Evolutionary conservation across 2,113 vertebrate species (phyloP).

Genomic region (Pelvicachromis taeniatus): DNA sequence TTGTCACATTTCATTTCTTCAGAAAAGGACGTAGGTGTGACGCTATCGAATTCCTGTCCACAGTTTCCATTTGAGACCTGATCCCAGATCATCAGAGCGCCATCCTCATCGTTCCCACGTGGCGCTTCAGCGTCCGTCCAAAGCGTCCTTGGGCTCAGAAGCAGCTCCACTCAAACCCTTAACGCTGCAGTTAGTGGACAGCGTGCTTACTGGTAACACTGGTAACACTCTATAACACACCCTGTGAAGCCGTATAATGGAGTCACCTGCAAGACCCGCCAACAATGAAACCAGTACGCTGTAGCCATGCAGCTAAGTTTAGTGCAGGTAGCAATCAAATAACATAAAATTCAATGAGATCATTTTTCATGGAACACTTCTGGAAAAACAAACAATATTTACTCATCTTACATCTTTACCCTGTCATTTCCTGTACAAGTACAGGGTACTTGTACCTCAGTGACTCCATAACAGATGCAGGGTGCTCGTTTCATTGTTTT

Average conservation of each 20-base stretch:
- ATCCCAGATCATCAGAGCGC: not conserved
- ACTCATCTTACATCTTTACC: not conserved
- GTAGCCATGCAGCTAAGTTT: no score
- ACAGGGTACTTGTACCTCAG: not conserved
- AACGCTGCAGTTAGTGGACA: not conserved
- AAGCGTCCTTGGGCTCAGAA: not conserved
- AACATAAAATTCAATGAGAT: not conserved
- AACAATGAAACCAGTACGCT: no score
- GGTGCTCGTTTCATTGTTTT: not conserved
- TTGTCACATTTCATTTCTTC: not conserved
- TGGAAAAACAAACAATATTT: fast-evolving
- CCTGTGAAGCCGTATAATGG: no score
- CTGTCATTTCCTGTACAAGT: not conserved
- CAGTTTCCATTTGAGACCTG: not conserved
- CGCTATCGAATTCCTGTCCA: not conserved
- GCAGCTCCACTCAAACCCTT: not conserved
- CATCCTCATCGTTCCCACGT: not conserved
- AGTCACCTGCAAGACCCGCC: no score
- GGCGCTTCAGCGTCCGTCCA: not conserved
- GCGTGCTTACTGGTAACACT: not conserved
- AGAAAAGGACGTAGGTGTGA: not conserved
- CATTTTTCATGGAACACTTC: not conserved
- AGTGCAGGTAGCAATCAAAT: not conserved
- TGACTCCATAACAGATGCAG: not conserved
- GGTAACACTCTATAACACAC: not conserved